These are phyloP conservation scores for Colletes gigas DNA, from an alignment of 1,140 invertebrate species.

Conservation along the genomic window DNA sequence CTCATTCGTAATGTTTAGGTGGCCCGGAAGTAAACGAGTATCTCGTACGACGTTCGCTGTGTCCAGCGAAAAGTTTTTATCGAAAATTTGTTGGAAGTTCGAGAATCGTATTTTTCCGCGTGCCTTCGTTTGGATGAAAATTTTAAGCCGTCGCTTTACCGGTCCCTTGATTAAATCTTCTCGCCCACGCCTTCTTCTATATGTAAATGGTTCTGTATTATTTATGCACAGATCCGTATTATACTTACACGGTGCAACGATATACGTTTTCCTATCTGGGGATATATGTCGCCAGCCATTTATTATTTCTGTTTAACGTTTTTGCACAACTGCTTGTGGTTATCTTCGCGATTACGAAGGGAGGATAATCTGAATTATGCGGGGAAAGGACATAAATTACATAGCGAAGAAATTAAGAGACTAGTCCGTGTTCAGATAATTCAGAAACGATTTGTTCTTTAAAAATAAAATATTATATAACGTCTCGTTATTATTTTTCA, in stretches of 20 bases:
- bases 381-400: too few relatives aligned
- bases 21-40: neutral
- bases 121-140: neutral
- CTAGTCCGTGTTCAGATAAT: too few relatives aligned
- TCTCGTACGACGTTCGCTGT: neutral
- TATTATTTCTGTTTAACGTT: neutral
- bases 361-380: too few relatives aligned
- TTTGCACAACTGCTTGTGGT: too few relatives aligned
- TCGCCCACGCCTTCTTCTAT: neutral
- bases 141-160: neutral
- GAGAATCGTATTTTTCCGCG: neutral
- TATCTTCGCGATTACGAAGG: too few relatives aligned
- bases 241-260: neutral
- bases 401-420: too few relatives aligned
- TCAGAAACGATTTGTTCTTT: too few relatives aligned
- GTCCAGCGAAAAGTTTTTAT: neutral
- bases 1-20: neutral
- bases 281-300: neutral
- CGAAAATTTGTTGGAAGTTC: neutral
- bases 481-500: too few relatives aligned
- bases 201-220: neutral
- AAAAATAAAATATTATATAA: too few relatives aligned
- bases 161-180: conserved; percentile 27
- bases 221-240: neutral
- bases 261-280: neutral